These are phyloP conservation scores for Kradibia gibbosae DNA, from an alignment of 1,140 invertebrate genomes.

Conservation along the genomic window DNA sequence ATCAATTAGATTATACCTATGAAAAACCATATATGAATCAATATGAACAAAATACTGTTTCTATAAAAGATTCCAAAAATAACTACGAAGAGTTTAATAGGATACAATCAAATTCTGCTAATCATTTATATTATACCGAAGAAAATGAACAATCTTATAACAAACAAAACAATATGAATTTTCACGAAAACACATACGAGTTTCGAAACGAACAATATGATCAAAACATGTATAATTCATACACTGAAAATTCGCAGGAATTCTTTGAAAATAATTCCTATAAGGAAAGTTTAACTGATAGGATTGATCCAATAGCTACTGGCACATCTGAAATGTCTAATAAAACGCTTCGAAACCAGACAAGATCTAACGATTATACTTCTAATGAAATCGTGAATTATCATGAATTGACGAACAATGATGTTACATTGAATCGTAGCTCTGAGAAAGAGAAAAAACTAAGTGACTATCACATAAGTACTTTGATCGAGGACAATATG, in stretches of 20 bases:
- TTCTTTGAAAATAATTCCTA: background rate
- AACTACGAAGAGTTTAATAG: background rate
- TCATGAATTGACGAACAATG: background rate
- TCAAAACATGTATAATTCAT: background rate
- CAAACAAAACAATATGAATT: background rate
- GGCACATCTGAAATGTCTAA: background rate
- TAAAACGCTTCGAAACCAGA: background rate
- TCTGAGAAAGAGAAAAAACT: constrained; percentile 55
- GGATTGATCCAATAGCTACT: background rate
- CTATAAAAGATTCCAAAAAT: background rate
- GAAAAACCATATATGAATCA: constrained; percentile 47
- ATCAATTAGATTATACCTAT: background rate
- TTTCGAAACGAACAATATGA: background rate
- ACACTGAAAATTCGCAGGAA: background rate
- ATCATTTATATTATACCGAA: background rate
- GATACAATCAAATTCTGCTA: background rate
- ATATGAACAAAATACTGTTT: constrained; percentile 47
- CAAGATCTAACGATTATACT: background rate
- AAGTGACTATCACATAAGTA: constrained; percentile 62
- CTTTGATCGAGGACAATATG: constrained; percentile 70
- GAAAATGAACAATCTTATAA: background rate
- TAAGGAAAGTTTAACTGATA: background rate
- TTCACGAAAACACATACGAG: background rate
- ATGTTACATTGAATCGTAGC: background rate
- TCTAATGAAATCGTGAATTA: background rate